Conservation (phyloP, 2,797 vertebrate species). For the Trematomus bernacchii region DNA sequence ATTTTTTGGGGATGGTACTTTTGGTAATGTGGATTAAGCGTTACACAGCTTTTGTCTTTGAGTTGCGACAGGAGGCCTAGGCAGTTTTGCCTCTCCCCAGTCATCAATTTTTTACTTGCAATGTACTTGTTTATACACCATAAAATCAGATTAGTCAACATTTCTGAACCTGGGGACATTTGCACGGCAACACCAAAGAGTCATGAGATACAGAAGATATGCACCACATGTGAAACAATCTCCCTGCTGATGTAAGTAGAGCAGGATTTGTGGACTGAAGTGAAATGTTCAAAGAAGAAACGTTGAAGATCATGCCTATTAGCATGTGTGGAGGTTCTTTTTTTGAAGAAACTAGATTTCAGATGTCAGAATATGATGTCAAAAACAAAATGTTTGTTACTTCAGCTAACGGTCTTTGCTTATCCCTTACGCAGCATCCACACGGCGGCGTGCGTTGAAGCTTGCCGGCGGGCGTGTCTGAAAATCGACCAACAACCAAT, state of each 20-base stretch:
- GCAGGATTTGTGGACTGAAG: neutral
- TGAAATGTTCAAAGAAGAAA: conserved; percentile 2
- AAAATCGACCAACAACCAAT: no score
- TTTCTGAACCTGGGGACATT: neutral
- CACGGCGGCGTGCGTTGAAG: no score
- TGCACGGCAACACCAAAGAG: conserved; percentile 2
- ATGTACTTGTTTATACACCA: neutral
- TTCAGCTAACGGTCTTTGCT: neutral
- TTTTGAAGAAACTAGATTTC: conserved; percentile 3
- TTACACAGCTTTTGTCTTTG: neutral
- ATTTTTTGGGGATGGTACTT: neutral
- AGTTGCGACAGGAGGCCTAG: neutral
- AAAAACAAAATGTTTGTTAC: neutral
- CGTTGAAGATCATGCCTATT: neutral
- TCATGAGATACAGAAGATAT: conserved; percentile 8
- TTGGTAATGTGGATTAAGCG: neutral
- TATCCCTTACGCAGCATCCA: no score
- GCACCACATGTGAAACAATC: neutral
- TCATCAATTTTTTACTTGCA: neutral
- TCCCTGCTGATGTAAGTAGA: conserved; percentile 35
- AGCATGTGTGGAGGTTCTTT: neutral
- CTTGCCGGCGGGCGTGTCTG: no score
- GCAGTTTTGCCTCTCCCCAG: neutral
- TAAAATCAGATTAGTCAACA: neutral
- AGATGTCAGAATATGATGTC: neutral